Percentiles rank a stretch among this genome's conserved stretches.
phyloP scores from a whole-genome alignment of 2,113 vertebrate species.

The Xyrauchen texanus region DNA sequence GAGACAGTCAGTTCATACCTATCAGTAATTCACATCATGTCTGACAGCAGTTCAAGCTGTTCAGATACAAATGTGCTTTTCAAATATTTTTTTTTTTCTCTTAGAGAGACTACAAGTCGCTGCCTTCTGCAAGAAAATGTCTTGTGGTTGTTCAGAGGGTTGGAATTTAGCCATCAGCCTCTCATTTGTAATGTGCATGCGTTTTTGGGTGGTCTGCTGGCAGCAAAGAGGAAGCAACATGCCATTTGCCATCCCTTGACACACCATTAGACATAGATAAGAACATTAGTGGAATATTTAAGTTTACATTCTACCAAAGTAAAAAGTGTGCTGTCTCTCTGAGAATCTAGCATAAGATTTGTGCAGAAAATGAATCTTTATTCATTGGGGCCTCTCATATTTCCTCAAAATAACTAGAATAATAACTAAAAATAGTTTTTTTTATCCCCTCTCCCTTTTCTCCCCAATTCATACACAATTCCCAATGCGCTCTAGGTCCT shows the following conservation, averaged over 20 bases:
- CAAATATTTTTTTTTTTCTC: neutral
- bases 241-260: constrained; percentile 1
- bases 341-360: no score
- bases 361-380: no score
- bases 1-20: no score
- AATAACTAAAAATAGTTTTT: no score
- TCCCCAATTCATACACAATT: no score
- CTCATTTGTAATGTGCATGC: constrained; percentile 5
- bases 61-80: neutral
- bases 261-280: neutral
- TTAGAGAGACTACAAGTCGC: neutral
- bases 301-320: neutral
- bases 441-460: no score
- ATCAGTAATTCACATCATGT: no score
- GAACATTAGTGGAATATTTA: constrained; percentile 5
- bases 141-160: neutral
- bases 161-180: neutral
- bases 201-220: neutral
- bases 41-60: neutral
- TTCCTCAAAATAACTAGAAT: no score
- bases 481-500: no score
- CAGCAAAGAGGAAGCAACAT: neutral
- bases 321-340: neutral
- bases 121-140: neutral
- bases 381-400: no score